Evolutionary conservation across 2,797 vertebrate genomes (phyloP), one percentile per base, ranked within the genome.

Genomic region (Melanotaenia boesemani): DNA sequence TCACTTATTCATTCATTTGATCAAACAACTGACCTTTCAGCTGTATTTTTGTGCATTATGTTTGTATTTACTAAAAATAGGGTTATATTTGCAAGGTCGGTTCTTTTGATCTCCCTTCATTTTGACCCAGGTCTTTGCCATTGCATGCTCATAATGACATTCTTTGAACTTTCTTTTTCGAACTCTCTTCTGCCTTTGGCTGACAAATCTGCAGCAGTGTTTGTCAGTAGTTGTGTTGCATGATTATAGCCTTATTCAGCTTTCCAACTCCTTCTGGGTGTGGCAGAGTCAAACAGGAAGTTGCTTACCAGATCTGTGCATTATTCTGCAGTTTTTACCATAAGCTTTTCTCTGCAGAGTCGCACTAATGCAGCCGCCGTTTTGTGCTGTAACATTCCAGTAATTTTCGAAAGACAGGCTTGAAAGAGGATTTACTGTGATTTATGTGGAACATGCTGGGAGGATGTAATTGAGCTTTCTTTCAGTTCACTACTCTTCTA

Each of bases 401-500:
- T 90, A 85, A 90, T 90, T 89, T 92, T 78, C 70, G 4, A 88
- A 90, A 91, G 87, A 86, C 86, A 78, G 84, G 70, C 80, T 80
- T 85, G 86, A 92, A 92, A 93, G 79, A 79, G 91, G 91, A 91
- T 93, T 92, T 89, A 83, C 66, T 55, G 39, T 92, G 88, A 93
- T 91, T 91, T 90, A 92, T 93, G 91, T 90, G 88, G 77, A 86
- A 81, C 86, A 83, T 88, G 89, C 86, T 82, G 89, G 84, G 83
- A 90, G 82, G 89, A 90, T 90, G 89, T 93, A 92, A 93, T 93
- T 93, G 92, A 93, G 91, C 91, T 89, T 93, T 88, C 87, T 92
- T 89, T 87, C 88, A 87, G 89, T 91, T 92, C 82, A 85, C 85
- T 84, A 85, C 88, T 92, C 87, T 89, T 89, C 91, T 92, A 91